phyloP scores from a whole-genome alignment of 2,113 vertebrate species.

The Sardina pilchardus region DNA sequence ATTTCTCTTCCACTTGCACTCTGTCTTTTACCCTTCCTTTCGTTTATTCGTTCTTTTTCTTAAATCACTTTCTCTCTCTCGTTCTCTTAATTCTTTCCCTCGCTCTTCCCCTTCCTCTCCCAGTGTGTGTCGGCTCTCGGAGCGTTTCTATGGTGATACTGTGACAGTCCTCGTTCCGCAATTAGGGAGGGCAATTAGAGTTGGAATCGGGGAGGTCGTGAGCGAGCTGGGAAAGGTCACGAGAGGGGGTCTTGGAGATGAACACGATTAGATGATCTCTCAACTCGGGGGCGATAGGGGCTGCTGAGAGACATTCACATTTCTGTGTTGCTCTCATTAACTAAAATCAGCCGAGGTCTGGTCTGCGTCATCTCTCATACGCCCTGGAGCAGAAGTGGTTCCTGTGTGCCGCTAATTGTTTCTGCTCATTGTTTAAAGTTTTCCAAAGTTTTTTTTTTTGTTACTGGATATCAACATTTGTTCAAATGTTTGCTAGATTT shows the following conservation, averaged over 20 bases:
- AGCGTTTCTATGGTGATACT: slow-evolving; percentile 61
- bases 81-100: neutral
- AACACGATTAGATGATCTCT: slow-evolving; percentile 26
- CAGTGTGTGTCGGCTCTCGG: neutral
- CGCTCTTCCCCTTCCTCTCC: neutral
- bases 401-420: neutral
- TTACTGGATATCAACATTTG: neutral
- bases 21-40: slow-evolving; percentile 34
- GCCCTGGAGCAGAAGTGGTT: neutral
- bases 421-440: neutral
- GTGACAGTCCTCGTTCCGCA: slow-evolving; percentile 60
- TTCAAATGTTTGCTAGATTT: neutral
- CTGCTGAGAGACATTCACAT: neutral
- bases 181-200: slow-evolving; percentile 64
- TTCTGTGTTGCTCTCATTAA: neutral
- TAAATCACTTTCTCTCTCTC: slow-evolving; percentile 46
- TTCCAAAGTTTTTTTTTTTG: neutral
- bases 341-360: neutral
- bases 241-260: slow-evolving; percentile 44
- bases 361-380: neutral
- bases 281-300: neutral
- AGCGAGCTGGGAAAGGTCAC: slow-evolving; percentile 57
- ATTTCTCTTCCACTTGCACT: slow-evolving; percentile 40
- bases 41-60: neutral
- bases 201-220: slow-evolving; percentile 45